Evolutionary conservation across 30 jellyfish, hydroid and myxozoan genomes (phyloP).

Genomic region (Aurelia aurita complex sp. Pacific): DNA sequence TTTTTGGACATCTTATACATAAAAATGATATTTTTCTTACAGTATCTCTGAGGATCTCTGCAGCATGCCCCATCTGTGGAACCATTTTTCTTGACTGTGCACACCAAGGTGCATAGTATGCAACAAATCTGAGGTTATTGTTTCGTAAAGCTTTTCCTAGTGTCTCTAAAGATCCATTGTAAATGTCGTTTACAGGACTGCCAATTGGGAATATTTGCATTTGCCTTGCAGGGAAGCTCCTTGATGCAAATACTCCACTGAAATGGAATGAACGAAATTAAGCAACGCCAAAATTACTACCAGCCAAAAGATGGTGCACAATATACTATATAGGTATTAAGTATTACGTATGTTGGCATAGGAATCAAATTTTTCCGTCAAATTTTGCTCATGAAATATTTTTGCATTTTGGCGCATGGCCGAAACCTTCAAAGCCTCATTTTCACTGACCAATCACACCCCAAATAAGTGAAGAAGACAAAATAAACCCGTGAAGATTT

Average conservation of each 20-base stretch:
- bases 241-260: conserved; percentile 33
- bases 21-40: conserved; percentile 5
- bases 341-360: too few relatives aligned
- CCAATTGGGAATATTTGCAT: conserved; percentile 66
- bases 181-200: conserved; percentile 66
- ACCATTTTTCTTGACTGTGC: conserved; percentile 83
- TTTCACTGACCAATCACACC: too few relatives aligned
- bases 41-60: conserved; percentile 44
- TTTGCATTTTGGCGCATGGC: too few relatives aligned
- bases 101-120: conserved; percentile 92
- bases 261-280: background rate
- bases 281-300: too few relatives aligned
- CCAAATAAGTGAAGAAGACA: too few relatives aligned
- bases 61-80: conserved; percentile 64
- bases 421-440: too few relatives aligned
- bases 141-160: conserved; percentile 24
- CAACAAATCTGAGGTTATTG: conserved; percentile 66
- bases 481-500: too few relatives aligned
- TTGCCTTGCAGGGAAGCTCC: conserved; percentile 17
- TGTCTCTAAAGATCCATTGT: conserved; percentile 76
- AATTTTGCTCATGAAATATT: too few relatives aligned
- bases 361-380: too few relatives aligned
- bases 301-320: too few relatives aligned
- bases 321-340: too few relatives aligned
- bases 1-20: too few relatives aligned